Evolutionary conservation across 2,888 invertebrate genomes (phyloP), one percentile per base, ranked within the genome.

Genomic region (Drosophila emarginata): DNA sequence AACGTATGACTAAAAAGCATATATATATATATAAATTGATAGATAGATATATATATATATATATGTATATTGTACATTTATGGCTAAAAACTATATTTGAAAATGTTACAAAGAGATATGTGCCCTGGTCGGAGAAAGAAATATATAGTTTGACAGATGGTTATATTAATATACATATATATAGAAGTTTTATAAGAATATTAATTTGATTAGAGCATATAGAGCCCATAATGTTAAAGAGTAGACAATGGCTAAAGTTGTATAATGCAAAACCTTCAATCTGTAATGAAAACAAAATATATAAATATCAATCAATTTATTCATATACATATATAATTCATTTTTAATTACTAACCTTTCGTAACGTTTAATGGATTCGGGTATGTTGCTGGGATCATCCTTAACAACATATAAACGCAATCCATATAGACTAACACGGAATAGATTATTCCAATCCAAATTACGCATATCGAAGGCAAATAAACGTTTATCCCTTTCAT

Each of bases 321-420:
- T 51, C 2, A 32, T 59, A 11, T 6, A 26, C 6, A 11, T 1
- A 11, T 4, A 1, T n/a, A n/a, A n/a, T n/a, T n/a, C n/a, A n/a
- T 18, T 14, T 9, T 32, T 5, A 5, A 26, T 14, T 0, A 58
- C 74, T 86, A 81, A 95, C 95, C 94, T 94, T 91, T 92, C 93
- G 92, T 94, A 93, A 80, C 94, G 94, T 57, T 93, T 93, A 80
- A 93, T 93, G 65, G 96, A 95, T 18, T 93, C 93, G 5, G 95
- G 94, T 63, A 97, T 91, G 1, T 94, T 95, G 62, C 93, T 94
- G 53, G 95, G 93, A 81, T 95, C 94, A 79, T 98, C 97, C 88
- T 97, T 97, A 78, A 97, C 94, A 61, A 97, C 92, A 90, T 95
- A 96, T 64, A 94, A 91, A 64, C 97, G 93, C 62, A 97, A 94